Base-by-base conservation (phyloP, 2,797 vertebrate species). In the Coregonus ussuriensis region DNA sequence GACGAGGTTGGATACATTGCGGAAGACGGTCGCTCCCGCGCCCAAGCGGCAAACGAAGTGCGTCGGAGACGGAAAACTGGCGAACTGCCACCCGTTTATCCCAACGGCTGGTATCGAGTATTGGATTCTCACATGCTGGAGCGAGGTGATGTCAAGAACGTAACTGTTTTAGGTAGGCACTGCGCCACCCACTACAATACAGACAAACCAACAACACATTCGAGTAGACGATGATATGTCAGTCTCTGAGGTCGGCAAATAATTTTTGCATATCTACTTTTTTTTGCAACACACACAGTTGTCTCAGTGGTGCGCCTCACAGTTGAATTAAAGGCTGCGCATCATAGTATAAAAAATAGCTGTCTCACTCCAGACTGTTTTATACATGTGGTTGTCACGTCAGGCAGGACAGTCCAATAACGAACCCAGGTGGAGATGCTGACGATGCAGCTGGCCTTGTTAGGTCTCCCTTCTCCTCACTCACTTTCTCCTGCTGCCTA, bases 21-120 rank as follows among this genome's bases (percentile, higher is more conserved):
- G 0, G 89, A 86, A 54, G 82, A 91, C 21, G 94, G 94, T 4
- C 87, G 91, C 75, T 93, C 89, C 78, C 92, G 81, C 54, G 87
- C 93, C 0, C 89, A 87, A 74, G 90, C 90, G 0, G 93, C 95
- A 0, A 93, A 93, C 83, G 88, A 95, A 18, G 91, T 93, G n/a
- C 92, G 94, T 15, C 87, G 93, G 67, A 77, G 94, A 82, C 93
- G 94, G 72, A 94, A 92, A 56, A 84, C 85, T 2, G 96, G 95
- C 0, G 93, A 93, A 0, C 84, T 94, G 69, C 96, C 95, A 0
- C 96, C 96, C 0, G 87, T 95, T 2, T 97, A 93, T 72, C 96
- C 96, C 2, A 95, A 95, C 81, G 96, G 96, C 79, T 96, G 96
- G 95, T 96, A 93, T 88, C 91, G 93, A 0, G 87, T 94, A 13